Percentiles rank a stretch among this genome's conserved stretches.
phyloP scores from a whole-genome alignment of 2,113 vertebrate genomes.

The Thermophis baileyi region DNA sequence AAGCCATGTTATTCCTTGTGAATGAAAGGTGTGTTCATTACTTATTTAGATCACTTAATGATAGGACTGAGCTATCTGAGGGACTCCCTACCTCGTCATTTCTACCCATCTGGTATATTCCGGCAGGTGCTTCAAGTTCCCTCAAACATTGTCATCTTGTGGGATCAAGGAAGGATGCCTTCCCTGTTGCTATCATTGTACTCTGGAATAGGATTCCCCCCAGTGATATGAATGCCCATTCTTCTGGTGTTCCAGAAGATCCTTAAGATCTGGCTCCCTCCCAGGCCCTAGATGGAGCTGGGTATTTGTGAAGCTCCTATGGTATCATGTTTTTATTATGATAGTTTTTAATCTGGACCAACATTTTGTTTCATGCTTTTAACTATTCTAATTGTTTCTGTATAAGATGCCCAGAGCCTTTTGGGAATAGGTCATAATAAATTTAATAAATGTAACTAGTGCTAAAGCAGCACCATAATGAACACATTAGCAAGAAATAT shows the following conservation, averaged over 20 bases:
- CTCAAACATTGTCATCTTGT: background rate
- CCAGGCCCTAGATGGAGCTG: background rate
- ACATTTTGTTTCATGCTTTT: background rate
- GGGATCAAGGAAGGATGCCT: background rate
- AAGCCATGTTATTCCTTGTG: background rate
- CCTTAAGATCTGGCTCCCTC: background rate
- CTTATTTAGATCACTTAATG: background rate
- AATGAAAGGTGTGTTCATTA: background rate
- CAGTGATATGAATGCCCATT: background rate
- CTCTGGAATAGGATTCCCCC: background rate
- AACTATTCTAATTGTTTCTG: background rate
- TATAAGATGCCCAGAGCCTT: background rate
- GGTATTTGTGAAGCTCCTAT: background rate
- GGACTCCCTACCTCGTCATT: background rate
- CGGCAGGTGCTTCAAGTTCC: background rate
- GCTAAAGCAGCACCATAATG: background rate
- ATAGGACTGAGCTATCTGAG: background rate
- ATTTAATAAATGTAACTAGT: background rate
- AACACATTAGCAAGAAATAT: constrained; percentile 24
- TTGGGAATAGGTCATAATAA: background rate
- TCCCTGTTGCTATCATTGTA: background rate
- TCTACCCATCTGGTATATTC: background rate
- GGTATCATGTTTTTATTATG: background rate
- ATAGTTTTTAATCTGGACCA: background rate
- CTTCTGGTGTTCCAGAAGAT: background rate